Evolutionary conservation across 2,797 vertebrate species (phyloP).

Genomic region (Peromyscus attwateri): DNA sequence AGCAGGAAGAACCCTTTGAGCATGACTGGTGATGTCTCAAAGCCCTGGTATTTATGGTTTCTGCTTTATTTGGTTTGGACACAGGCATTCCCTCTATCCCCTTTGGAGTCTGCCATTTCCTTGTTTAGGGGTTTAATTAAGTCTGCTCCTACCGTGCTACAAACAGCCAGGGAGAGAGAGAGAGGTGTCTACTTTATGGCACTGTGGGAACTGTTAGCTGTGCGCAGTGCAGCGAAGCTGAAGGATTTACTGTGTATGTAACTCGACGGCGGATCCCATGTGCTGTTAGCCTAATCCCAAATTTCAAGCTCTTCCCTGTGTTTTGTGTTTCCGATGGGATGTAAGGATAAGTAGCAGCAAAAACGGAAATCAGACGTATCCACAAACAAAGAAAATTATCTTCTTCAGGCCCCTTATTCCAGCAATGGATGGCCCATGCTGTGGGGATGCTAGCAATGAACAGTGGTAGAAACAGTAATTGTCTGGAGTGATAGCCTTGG

Average conservation of each 20-base stretch:
- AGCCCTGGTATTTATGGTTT: slow-evolving; percentile 69
- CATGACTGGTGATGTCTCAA: slow-evolving; percentile 60
- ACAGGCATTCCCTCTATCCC: slow-evolving; percentile 82
- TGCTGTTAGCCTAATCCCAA: slow-evolving; percentile 1
- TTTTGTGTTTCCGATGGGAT: slow-evolving; percentile 36
- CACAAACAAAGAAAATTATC: not conserved
- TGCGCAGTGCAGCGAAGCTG: not conserved
- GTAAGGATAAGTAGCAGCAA: not conserved
- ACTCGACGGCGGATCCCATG: not conserved
- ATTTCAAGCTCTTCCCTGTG: slow-evolving; percentile 17
- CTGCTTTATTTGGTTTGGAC: slow-evolving; percentile 75
- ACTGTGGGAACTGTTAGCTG: not conserved
- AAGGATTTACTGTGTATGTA: slow-evolving; percentile 55
- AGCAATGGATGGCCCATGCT: not conserved
- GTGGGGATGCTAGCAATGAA: not conserved
- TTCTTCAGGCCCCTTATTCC: slow-evolving; percentile 64
- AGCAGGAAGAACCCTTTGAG: slow-evolving; percentile 66
- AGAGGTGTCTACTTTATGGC: slow-evolving; percentile 29
- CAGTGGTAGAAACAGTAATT: not conserved
- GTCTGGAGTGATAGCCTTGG: not conserved
- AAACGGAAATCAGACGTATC: not conserved
- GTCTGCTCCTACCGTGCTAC: slow-evolving; percentile 75
- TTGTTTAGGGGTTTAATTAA: slow-evolving; percentile 86
- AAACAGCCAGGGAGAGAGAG: not conserved
- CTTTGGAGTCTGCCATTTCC: slow-evolving; percentile 76